Conservation (phyloP, 2,888 invertebrate genomes). For the Drosophila vallismaia region DNA sequence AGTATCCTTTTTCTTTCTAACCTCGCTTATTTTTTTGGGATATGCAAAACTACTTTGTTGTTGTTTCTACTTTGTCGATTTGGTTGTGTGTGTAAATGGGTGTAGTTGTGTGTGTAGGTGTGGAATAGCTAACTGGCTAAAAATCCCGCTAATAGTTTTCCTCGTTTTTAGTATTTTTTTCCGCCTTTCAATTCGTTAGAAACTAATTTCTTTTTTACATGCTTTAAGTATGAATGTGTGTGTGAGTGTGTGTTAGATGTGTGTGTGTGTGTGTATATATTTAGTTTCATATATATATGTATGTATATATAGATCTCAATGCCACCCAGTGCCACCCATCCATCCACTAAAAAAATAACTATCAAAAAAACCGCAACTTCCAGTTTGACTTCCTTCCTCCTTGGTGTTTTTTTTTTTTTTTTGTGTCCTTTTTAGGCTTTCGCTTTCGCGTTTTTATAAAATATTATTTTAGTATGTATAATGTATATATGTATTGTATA, state of each 20-base stretch:
- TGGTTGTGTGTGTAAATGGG: constrained; percentile 42
- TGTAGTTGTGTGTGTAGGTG: constrained; percentile 25
- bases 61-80: constrained; percentile 63
- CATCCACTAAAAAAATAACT: constrained; percentile 74
- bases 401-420: constrained; percentile 25
- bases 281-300: constrained; percentile 35
- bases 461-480: constrained; percentile 73
- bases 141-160: constrained; percentile 40
- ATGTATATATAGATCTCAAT: constrained; percentile 59
- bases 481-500: constrained; percentile 72
- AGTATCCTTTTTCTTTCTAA: constrained; percentile 30
- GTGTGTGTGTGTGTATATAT: constrained; percentile 48
- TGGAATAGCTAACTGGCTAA: constrained; percentile 12
- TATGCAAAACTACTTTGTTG: constrained; percentile 83
- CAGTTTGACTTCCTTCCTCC: constrained; percentile 50
- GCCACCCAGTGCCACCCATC: constrained; percentile 60
- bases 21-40: constrained; percentile 61
- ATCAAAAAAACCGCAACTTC: constrained; percentile 75
- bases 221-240: constrained; percentile 31
- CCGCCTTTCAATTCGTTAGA: constrained; percentile 41
- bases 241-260: constrained; percentile 25
- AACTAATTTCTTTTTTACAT: constrained; percentile 60
- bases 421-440: constrained; percentile 8
- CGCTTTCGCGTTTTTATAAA: constrained; percentile 63
- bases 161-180: constrained; percentile 41